Conservation (phyloP, 2,113 vertebrate genomes). For the Psephotus haematonotus region DNA sequence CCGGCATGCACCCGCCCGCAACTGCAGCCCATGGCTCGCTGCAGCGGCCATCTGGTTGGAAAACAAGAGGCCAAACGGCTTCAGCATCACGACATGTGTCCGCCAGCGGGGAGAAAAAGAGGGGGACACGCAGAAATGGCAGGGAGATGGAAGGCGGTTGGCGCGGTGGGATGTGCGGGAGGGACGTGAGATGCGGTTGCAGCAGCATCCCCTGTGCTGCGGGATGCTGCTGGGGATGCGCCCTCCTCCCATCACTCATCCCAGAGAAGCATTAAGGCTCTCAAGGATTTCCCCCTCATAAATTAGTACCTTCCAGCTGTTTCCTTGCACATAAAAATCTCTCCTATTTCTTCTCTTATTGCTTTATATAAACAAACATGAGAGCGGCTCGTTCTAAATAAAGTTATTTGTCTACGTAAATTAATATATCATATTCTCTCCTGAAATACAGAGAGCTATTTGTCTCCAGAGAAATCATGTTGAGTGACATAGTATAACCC, state of each 20-base stretch:
- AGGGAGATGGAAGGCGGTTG: not conserved
- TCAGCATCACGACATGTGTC: not conserved
- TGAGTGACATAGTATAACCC: conserved; percentile 64
- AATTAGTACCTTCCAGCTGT: conserved; percentile 23
- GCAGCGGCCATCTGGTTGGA: conserved; percentile 23
- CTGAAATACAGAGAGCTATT: conserved; percentile 68
- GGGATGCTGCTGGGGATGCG: not conserved
- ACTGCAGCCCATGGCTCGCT: not conserved
- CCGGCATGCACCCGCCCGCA: not conserved
- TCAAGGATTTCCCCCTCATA: not conserved
- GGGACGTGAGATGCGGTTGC: not conserved
- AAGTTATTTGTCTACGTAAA: conserved; percentile 69
- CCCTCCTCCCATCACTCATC: not conserved
- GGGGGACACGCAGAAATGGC: not conserved
- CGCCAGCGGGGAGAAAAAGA: not conserved
- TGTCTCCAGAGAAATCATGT: conserved; percentile 72
- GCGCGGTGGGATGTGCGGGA: not conserved
- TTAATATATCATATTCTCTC: conserved; percentile 69
- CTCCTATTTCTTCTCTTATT: conserved; percentile 1
- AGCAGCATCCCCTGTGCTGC: not conserved
- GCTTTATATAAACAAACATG: conserved; percentile 60
- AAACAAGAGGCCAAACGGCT: not conserved
- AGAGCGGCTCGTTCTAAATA: conserved; percentile 53
- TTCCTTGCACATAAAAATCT: conserved; percentile 5
- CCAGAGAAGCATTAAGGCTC: not conserved